Evolutionary conservation across 2,888 invertebrate species (phyloP).

Genomic region (Theodoxus fluviatilis): DNA sequence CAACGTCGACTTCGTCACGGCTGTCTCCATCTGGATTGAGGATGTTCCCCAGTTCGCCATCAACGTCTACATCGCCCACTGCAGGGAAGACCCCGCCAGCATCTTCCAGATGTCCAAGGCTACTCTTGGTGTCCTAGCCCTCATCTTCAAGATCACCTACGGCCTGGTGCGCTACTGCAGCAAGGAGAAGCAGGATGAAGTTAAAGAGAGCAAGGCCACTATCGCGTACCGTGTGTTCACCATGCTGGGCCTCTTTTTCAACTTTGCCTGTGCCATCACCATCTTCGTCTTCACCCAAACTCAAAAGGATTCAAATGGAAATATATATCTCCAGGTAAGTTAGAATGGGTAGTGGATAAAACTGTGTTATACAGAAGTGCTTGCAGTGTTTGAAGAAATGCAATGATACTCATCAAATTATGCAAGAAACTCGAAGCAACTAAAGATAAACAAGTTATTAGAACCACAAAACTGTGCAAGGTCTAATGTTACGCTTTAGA

Average conservation of each 20-base stretch:
- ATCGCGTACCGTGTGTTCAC: constrained; percentile 41
- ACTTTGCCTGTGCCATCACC: constrained; percentile 39
- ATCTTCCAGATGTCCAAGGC: constrained; percentile 41
- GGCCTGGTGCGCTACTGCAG: constrained; percentile 37
- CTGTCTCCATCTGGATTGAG: constrained; percentile 38
- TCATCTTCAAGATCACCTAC: constrained; percentile 38
- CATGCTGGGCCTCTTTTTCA: constrained; percentile 40
- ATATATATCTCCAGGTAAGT: too few species aligned
- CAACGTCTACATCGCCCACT: constrained; percentile 38
- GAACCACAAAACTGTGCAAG: too few species aligned
- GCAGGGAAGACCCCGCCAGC: constrained; percentile 42
- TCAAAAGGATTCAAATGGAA: constrained; percentile 38
- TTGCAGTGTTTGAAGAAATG: too few species aligned
- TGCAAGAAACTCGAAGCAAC: too few species aligned
- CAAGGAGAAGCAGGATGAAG: neutral
- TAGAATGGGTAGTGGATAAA: too few species aligned
- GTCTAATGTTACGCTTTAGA: too few species aligned
- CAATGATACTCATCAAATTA: too few species aligned
- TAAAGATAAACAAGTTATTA: too few species aligned
- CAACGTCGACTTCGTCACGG: constrained; percentile 34
- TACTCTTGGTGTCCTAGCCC: constrained; percentile 37
- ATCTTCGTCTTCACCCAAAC: constrained; percentile 47
- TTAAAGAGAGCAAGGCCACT: constrained; percentile 30
- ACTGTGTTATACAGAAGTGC: too few species aligned
- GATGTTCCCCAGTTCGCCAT: constrained; percentile 38